Conservation (phyloP, 2,888 invertebrate genomes). For the Tetragonisca angustula region DNA sequence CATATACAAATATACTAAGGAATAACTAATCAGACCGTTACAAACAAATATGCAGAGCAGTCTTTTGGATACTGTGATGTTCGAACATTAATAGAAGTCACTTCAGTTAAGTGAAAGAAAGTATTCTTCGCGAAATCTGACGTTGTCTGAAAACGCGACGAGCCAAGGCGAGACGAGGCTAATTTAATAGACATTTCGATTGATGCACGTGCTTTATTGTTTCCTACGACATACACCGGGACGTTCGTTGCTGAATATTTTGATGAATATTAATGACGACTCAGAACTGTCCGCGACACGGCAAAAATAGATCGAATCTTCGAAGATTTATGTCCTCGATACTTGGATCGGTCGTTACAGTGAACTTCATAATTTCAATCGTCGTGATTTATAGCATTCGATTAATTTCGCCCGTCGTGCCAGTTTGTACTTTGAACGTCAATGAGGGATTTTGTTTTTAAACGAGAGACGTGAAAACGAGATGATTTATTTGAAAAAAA, state of each 20-base stretch:
- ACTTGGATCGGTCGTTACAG: slow-evolving; percentile 13
- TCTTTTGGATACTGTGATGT: too few species aligned
- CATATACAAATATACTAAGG: too few species aligned
- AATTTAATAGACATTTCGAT: slow-evolving; percentile 33
- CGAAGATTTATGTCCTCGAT: slow-evolving; percentile 30
- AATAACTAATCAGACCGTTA: too few species aligned
- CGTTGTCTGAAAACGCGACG: neutral
- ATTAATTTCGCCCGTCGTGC: slow-evolving; percentile 12
- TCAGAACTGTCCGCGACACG: slow-evolving; percentile 18
- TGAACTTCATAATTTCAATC: slow-evolving; percentile 30
- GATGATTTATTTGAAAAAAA: neutral
- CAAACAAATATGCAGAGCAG: too few species aligned
- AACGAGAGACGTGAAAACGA: neutral
- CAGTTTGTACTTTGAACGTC: neutral
- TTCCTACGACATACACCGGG: slow-evolving; percentile 16
- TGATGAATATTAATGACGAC: slow-evolving; percentile 51
- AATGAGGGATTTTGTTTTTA: slow-evolving; percentile 1
- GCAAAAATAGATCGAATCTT: slow-evolving; percentile 34
- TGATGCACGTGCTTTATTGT: slow-evolving; percentile 21
- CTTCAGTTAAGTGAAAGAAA: slow-evolving; percentile 1
- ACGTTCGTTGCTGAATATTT: slow-evolving; percentile 27
- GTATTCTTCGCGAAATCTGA: neutral
- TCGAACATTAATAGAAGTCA: too few species aligned
- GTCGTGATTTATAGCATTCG: slow-evolving; percentile 17
- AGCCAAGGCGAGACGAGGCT: slow-evolving; percentile 20